Conservation (phyloP, 2,797 vertebrate species). For the Sebastes itinus region DNA sequence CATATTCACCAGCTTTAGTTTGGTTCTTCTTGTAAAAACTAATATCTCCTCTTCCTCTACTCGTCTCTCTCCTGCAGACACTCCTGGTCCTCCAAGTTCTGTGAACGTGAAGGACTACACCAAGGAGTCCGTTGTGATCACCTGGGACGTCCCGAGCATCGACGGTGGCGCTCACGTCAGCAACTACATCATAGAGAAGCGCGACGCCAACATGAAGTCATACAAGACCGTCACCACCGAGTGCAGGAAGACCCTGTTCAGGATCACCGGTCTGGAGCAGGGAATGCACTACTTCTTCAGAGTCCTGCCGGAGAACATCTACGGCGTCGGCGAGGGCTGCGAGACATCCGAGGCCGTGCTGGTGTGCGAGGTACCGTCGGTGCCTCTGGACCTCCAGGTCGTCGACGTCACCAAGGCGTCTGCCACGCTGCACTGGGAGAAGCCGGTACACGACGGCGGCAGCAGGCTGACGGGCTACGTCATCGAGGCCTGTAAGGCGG, state of each 20-base stretch:
- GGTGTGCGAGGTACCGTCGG: conserved; percentile 93
- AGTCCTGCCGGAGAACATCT: conserved; percentile 98
- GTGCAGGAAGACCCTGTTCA: conserved; percentile 95
- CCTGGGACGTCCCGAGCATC: conserved; percentile 94
- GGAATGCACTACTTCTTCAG: conserved; percentile 95
- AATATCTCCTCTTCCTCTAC: not conserved
- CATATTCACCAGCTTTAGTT: not conserved
- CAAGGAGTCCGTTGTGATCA: conserved; percentile 96
- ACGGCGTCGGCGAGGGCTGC: conserved; percentile 94
- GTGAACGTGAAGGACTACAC: conserved; percentile 97
- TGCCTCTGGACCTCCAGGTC: conserved; percentile 90
- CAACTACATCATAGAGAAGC: conserved; percentile 98
- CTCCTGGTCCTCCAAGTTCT: conserved; percentile 92
- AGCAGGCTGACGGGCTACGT: conserved; percentile 92
- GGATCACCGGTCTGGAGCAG: conserved; percentile 91
- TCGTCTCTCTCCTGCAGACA: conserved; percentile 81
- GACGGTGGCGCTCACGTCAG: conserved; percentile 96
- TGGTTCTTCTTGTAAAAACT: not conserved
- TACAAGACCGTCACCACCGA: conserved; percentile 97
- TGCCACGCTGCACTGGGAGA: conserved; percentile 92
- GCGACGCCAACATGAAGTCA: conserved; percentile 96
- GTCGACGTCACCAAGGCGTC: conserved; percentile 92
- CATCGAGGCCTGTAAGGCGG: conserved; percentile 93
- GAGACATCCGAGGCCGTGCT: conserved; percentile 92
- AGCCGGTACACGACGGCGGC: conserved; percentile 91